Percentiles rank a stretch among this genome's conserved stretches.
These are phyloP conservation scores for Drosophila bocqueti DNA, from an alignment of 1,140 invertebrate species.

Conservation along the genomic window DNA sequence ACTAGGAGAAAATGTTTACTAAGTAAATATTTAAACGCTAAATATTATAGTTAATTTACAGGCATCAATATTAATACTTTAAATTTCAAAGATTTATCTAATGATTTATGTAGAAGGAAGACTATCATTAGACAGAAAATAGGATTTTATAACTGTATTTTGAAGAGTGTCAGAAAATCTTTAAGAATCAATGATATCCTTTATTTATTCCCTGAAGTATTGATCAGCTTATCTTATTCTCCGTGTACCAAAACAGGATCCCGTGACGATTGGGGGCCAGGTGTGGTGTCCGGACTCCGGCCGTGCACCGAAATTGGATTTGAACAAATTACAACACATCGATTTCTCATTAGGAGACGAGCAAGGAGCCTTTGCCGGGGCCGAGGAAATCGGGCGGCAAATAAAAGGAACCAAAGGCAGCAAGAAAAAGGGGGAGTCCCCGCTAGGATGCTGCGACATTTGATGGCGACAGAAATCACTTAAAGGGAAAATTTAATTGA, in stretches of 20 bases:
- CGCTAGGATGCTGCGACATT: slow-evolving; percentile 55
- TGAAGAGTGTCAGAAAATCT: background rate
- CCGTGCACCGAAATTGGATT: slow-evolving; percentile 62
- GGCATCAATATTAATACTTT: background rate
- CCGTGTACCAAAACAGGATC: slow-evolving; percentile 7
- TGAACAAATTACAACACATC: slow-evolving; percentile 70
- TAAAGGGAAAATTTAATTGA: slow-evolving; percentile 82
- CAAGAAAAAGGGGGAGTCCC: background rate
- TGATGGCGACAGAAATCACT: slow-evolving; percentile 78
- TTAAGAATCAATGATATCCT: background rate
- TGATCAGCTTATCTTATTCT: background rate
- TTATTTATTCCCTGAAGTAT: background rate
- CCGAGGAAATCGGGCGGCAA: slow-evolving; percentile 7
- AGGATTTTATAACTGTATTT: too few species aligned
- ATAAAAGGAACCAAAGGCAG: slow-evolving; percentile 1
- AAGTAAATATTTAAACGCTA: background rate
- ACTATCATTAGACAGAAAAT: background rate
- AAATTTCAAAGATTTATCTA: background rate
- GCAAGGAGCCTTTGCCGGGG: background rate
- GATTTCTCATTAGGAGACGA: slow-evolving; percentile 71
- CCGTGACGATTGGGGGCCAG: slow-evolving; percentile 55
- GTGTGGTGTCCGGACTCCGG: slow-evolving; percentile 43
- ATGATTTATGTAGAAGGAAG: background rate
- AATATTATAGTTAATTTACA: background rate
- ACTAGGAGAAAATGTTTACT: slow-evolving; percentile 14